Evolutionary conservation across 1,140 invertebrate species (phyloP), one percentile per base, ranked within the genome.

Genomic region (Cardiocondyla obscurior): DNA sequence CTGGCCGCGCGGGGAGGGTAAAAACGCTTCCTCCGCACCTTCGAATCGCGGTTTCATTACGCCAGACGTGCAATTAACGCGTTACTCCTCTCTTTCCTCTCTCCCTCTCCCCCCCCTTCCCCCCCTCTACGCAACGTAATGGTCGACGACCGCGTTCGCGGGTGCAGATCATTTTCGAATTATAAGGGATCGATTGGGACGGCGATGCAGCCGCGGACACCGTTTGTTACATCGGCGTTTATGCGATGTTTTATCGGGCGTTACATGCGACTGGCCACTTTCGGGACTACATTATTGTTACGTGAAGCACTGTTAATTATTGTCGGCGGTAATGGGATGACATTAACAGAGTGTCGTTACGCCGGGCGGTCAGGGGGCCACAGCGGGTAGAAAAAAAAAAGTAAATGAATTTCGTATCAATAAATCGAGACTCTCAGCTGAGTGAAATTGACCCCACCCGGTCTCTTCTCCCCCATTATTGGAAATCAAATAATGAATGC

Each of bases 111-210:
- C n/a, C 44, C 22, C n/a, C n/a, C n/a, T n/a, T n/a, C n/a, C n/a
- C n/a, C n/a, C n/a, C n/a, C 30, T 8, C 33, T n/a, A 8, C 44
- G 10, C 33, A 25, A 22, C 19, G 6, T 30, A 51, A 65, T 77
- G 33, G 62, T 67, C 74, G 22, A 30, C 36, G 46, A 22, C 25
- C 58, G 60, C 16, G 44, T 30, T 2, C 19, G 33, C 28, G 42
- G 74, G n/a, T 25, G 39, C 46, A 33, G 42, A 76, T 79, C n/a
- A 79, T 79, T 79, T 79, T 79, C 74, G 46, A 79, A 67, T 55
- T 79, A 67, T 33, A 64, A 44, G 12, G 62, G 46, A 69, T 67
- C 74, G 46, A 67, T 60, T 53, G 36, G 62, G 49, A 55, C 33
- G 25, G 22, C 46, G 74, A 69, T 79, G 55, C 33, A 3, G 22